phyloP scores from a whole-genome alignment of 2,113 vertebrate genomes.

The Aegotheles bennettii region DNA sequence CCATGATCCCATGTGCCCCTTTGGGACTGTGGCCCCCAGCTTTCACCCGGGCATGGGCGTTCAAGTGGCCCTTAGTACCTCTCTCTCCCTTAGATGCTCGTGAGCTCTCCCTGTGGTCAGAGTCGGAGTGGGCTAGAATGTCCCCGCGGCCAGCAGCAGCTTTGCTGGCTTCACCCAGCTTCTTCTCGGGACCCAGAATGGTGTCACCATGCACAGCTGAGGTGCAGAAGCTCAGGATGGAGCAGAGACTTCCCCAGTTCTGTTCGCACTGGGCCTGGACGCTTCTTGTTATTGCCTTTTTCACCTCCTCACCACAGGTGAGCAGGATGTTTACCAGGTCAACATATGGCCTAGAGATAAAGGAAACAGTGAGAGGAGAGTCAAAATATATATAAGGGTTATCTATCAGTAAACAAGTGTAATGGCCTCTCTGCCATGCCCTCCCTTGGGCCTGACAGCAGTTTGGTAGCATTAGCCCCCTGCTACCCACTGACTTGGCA shows the following conservation, averaged over 20 bases:
- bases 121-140: conserved; percentile 30
- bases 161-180: conserved; percentile 50
- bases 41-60: conserved; percentile 72
- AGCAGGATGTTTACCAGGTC: conserved; percentile 94
- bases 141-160: conserved; percentile 51
- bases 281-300: conserved; percentile 87
- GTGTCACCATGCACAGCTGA: conserved; percentile 57
- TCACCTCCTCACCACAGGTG: conserved; percentile 92
- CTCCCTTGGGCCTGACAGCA: background rate
- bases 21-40: conserved; percentile 71
- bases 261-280: conserved; percentile 93
- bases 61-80: conserved; percentile 76
- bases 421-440: background rate
- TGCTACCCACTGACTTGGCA: background rate
- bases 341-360: conserved; percentile 84
- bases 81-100: conserved; percentile 81
- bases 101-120: conserved; percentile 72
- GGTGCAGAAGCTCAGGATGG: conserved; percentile 91
- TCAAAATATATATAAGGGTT: background rate
- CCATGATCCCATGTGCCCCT: conserved; percentile 77
- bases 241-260: conserved; percentile 93
- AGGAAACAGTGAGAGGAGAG: background rate
- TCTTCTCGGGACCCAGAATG: conserved; percentile 59
- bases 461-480: background rate
- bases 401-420: background rate